Conservation (phyloP, 2,888 invertebrate genomes). For the Zaprionus bogoriensis region DNA sequence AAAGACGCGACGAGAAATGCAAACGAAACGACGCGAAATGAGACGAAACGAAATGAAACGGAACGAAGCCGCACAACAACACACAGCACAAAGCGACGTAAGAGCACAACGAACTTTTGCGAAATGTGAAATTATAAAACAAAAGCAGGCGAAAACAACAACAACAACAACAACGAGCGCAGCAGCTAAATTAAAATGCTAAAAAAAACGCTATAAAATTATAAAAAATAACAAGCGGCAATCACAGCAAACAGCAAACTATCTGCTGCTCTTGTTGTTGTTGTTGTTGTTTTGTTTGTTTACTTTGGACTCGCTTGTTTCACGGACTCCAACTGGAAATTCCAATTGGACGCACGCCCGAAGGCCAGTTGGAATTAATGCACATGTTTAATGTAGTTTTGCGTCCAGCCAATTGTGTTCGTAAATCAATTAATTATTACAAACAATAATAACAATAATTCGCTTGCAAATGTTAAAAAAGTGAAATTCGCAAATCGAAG, state of each 20-base stretch:
- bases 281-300: slow-evolving; percentile 5
- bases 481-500: background rate
- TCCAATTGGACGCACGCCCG: background rate
- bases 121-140: slow-evolving; percentile 66
- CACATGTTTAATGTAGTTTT: slow-evolving; percentile 23
- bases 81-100: slow-evolving; percentile 44
- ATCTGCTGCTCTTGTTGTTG: slow-evolving; percentile 1
- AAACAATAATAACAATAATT: slow-evolving; percentile 1
- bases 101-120: slow-evolving; percentile 69
- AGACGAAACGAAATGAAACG: slow-evolving; percentile 32
- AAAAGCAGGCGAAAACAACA: slow-evolving; percentile 31
- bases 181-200: slow-evolving; percentile 47
- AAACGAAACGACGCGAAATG: slow-evolving; percentile 33
- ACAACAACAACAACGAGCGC: slow-evolving; percentile 31
- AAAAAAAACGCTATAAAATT: slow-evolving; percentile 39
- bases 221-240: slow-evolving; percentile 38
- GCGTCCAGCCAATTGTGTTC: slow-evolving; percentile 4
- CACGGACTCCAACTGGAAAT: slow-evolving; percentile 8
- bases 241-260: slow-evolving; percentile 25
- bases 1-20: slow-evolving; percentile 14
- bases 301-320: slow-evolving; percentile 1
- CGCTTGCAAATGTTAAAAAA: slow-evolving; percentile 10
- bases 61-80: slow-evolving; percentile 31
- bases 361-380: slow-evolving; percentile 26
- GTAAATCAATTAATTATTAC: slow-evolving; percentile 18